A percentile compares a stretch with the other conserved stretches of the same genome.
Evolutionary conservation across 2,888 invertebrate genomes (phyloP).

Genomic region (Cephus pygmeus): DNA sequence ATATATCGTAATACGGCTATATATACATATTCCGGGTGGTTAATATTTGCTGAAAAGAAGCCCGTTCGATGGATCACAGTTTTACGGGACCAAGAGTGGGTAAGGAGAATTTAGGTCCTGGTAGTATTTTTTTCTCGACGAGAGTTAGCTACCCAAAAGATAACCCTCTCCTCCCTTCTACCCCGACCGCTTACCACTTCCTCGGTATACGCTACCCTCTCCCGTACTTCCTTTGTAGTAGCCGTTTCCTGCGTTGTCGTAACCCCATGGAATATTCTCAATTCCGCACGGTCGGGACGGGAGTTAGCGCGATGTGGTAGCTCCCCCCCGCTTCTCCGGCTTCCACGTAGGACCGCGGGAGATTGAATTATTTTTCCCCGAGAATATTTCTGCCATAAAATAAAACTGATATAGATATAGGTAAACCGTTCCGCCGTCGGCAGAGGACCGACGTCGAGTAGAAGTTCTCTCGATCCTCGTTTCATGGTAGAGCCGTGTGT

Average conservation of each 20-base stretch:
- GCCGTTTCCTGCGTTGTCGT: neutral
- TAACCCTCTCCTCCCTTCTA: too few species aligned
- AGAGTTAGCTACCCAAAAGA: too few species aligned
- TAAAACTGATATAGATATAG: conserved; percentile 44
- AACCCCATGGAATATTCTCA: neutral
- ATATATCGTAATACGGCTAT: too few species aligned
- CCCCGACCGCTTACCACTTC: too few species aligned
- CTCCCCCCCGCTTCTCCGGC: neutral
- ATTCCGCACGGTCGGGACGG: neutral
- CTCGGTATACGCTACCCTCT: too few species aligned
- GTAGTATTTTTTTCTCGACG: too few species aligned
- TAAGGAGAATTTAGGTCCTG: too few species aligned
- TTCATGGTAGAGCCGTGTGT: neutral
- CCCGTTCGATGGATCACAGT: too few species aligned
- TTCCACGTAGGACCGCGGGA: conserved; percentile 28
- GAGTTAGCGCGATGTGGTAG: neutral
- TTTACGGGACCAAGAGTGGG: too few species aligned
- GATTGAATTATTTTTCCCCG: conserved; percentile 60
- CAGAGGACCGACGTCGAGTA: neutral
- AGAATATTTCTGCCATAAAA: conserved; percentile 59
- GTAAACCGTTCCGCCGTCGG: conserved; percentile 8
- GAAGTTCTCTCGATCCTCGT: neutral
- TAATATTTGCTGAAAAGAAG: too few species aligned
- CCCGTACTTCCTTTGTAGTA: too few species aligned
- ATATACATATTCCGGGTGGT: too few species aligned